Conservation (phyloP, 2,797 vertebrate species). For the Enteromius argenteus region DNA sequence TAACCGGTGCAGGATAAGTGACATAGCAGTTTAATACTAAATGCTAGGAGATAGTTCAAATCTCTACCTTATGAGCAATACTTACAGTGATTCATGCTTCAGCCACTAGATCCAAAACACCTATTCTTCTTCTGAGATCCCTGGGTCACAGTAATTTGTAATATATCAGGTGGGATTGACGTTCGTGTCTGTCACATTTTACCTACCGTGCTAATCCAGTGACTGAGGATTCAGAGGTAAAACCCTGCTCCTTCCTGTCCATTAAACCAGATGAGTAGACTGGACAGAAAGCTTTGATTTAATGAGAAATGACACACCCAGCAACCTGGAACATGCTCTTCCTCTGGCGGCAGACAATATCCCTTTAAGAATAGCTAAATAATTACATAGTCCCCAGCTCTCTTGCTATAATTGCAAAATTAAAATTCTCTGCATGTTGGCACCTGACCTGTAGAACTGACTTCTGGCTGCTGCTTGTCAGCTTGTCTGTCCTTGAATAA, state of each 20-base stretch:
- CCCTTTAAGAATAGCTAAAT: slow-evolving; percentile 39
- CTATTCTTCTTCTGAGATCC: neutral
- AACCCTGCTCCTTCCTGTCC: slow-evolving; percentile 31
- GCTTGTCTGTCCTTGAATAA: slow-evolving; percentile 5
- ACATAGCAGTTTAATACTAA: neutral
- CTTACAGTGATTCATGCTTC: slow-evolving; percentile 9
- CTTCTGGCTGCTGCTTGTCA: slow-evolving; percentile 26
- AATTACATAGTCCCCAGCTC: slow-evolving; percentile 37
- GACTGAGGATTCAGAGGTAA: slow-evolving; percentile 46
- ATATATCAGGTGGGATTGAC: neutral
- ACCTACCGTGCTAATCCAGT: slow-evolving; percentile 22
- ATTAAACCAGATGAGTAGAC: slow-evolving; percentile 54
- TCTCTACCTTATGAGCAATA: neutral
- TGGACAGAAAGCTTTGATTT: slow-evolving; percentile 49
- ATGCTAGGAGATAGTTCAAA: neutral
- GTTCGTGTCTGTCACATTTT: slow-evolving; percentile 8
- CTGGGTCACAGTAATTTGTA: neutral
- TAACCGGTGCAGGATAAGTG: neutral
- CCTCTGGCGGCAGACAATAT: slow-evolving; percentile 29
- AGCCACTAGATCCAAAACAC: slow-evolving; percentile 2
- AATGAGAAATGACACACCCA: slow-evolving; percentile 59
- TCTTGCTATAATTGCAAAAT: slow-evolving; percentile 33
- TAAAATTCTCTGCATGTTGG: slow-evolving; percentile 13
- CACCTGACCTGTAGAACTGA: slow-evolving; percentile 21
- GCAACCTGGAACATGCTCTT: slow-evolving; percentile 54